Base-by-base conservation (phyloP, 64 coral and sea anemone species). In the Actinia tenebrosa region DNA sequence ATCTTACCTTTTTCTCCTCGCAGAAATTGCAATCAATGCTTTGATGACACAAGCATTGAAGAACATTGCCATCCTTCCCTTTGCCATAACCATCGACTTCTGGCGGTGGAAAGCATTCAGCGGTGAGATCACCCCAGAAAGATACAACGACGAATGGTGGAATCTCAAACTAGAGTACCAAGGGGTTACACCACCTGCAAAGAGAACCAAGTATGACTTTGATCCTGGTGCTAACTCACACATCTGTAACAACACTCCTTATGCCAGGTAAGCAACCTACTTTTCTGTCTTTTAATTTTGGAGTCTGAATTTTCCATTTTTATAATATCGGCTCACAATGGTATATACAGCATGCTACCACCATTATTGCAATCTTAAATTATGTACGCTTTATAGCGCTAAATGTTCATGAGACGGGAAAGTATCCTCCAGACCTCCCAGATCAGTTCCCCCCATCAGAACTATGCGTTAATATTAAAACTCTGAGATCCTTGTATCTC, bases 181-280 rank as follows among this genome's bases (percentile, higher is more conserved):
- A 64, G 83, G 83, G 3, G 83, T 85, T 44, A 22, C 37, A 44
- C 54, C 83, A 15, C 83, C 83, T 61, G 83, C 30, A 20, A 26
- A 64, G 16, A 64, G 60, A 85, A 85, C 83, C 42, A n/a, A 85
- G 56, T 13, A 85, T 16, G 60, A 85, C 83, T 85, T 85, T 85
- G 83, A 85, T 64, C 83, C 83, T 85, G 60, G 83, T 5, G 53
- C 83, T n/a, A 85, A 61, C 53, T 61, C 83, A 19, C 83, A 85
- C 17, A 64, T 85, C 30, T 85, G 83, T 85, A 85, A 85, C 25
- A 85, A 60, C 46, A 85, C 83, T 59, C 83, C 83, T 59, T 85
- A 85, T 27, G 83, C 83, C 5, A 43, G 83, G 83, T 85, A 9
- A 85, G 83, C 1, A 16, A 22, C 9, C 3, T 18, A 81, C 11